phyloP scores from a whole-genome alignment of 2,888 invertebrate species.

The Tricholauxania praeusta region DNA sequence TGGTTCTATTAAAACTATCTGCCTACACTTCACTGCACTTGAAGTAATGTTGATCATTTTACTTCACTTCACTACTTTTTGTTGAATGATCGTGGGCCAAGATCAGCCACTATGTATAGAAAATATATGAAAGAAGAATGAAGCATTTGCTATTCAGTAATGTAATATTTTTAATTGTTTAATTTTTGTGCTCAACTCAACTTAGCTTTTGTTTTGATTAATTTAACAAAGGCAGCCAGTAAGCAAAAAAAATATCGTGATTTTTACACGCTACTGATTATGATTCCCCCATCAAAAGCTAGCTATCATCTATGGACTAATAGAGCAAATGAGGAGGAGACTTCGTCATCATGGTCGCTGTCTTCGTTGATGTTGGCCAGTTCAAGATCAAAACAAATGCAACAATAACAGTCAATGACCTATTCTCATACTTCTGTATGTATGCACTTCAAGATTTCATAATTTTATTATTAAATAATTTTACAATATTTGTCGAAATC shows the following conservation, averaged over 20 bases:
- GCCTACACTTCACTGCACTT: constrained; percentile 32
- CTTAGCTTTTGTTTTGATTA: constrained; percentile 24
- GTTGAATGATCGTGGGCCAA: background rate
- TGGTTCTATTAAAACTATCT: constrained; percentile 6
- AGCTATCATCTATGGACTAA: constrained; percentile 5
- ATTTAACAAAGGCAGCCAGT: constrained; percentile 5
- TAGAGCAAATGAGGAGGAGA: background rate
- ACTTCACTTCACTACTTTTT: background rate
- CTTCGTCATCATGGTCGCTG: background rate
- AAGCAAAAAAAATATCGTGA: background rate
- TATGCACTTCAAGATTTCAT: constrained; percentile 23
- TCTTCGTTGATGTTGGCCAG: background rate
- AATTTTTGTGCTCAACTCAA: constrained; percentile 21
- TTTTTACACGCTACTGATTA: constrained; percentile 23
- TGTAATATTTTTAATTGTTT: constrained; percentile 29
- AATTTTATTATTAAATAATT: constrained; percentile 34
- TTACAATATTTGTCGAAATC: constrained; percentile 16
- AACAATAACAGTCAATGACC: constrained; percentile 24
- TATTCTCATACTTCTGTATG: constrained; percentile 9
- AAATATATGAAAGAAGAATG: no score
- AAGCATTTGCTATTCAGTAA: no score
- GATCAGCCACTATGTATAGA: no score
- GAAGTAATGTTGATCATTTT: background rate
- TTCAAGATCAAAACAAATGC: constrained; percentile 11
- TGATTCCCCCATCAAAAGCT: background rate